These are phyloP conservation scores for Galaxea fascicularis DNA, from an alignment of 92 coral and sea anemone species.

Conservation along the genomic window DNA sequence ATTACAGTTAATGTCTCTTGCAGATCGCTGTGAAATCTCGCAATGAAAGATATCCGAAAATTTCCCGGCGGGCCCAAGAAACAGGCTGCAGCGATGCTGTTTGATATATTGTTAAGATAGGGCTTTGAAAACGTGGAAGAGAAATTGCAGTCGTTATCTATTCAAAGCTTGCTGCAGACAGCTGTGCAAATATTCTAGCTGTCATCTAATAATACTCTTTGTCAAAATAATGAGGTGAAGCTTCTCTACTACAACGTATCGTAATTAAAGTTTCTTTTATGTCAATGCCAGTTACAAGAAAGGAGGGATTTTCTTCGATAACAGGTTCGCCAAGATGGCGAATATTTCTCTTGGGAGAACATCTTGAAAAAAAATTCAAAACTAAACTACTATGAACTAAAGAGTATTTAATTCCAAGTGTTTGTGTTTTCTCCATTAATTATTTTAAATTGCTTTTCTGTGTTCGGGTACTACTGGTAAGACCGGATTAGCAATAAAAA, in stretches of 20 bases:
- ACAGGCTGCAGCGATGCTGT: background rate
- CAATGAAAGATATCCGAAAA: background rate
- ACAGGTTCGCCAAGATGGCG: background rate
- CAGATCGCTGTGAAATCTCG: too few relatives aligned
- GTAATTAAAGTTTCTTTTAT: slow-evolving; percentile 19
- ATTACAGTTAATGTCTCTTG: background rate
- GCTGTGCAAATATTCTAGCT: slow-evolving; percentile 14
- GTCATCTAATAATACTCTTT: background rate
- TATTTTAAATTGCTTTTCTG: too few relatives aligned
- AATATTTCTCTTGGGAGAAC: background rate
- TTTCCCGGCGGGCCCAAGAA: background rate
- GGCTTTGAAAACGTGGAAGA: background rate
- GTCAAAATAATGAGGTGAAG: background rate
- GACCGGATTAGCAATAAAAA: background rate
- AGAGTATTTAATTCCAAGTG: too few relatives aligned
- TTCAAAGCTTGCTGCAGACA: slow-evolving; percentile 1
- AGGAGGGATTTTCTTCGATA: background rate
- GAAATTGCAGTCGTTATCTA: background rate
- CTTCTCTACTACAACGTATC: background rate
- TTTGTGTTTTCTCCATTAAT: too few relatives aligned
- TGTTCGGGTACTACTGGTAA: too few relatives aligned
- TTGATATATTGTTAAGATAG: background rate
- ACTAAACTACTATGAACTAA: too few relatives aligned
- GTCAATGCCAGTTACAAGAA: background rate
- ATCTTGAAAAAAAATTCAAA: too few relatives aligned